These are phyloP conservation scores for Stegodyphus mimosarum DNA, from an alignment of 1,140 invertebrate species.

Conservation along the genomic window DNA sequence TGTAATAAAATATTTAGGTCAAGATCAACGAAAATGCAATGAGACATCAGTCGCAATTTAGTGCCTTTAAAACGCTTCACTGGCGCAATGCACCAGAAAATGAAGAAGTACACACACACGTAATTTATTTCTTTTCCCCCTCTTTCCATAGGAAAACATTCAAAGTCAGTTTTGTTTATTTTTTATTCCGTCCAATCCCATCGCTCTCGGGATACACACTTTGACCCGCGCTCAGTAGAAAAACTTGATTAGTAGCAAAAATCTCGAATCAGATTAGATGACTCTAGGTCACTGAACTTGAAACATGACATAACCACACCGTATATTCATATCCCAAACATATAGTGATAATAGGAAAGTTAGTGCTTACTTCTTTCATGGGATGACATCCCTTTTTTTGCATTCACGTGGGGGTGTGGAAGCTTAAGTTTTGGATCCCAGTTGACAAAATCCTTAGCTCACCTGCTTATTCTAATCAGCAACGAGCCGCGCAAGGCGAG, in stretches of 20 bases:
- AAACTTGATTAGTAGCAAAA: not conserved
- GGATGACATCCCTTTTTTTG: not conserved
- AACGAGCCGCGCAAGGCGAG: too few relatives aligned
- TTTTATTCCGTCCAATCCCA: too few relatives aligned
- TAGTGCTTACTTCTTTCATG: not conserved
- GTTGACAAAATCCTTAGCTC: too few relatives aligned
- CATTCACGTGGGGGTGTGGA: not conserved
- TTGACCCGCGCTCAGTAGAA: not conserved
- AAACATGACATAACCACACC: not conserved
- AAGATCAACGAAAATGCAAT: not conserved
- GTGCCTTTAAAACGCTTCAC: not conserved
- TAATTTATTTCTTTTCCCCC: too few relatives aligned
- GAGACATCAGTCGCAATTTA: not conserved
- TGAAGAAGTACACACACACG: not conserved
- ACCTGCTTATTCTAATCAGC: too few relatives aligned
- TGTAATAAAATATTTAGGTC: not conserved
- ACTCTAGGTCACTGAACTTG: slow-evolving; percentile 5
- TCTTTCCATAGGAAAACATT: too few relatives aligned
- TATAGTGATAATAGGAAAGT: not conserved
- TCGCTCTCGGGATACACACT: not conserved
- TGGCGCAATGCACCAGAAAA: not conserved
- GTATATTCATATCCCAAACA: not conserved
- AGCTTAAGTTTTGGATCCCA: too few relatives aligned
- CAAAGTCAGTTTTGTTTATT: too few relatives aligned
- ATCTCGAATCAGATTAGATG: not conserved